Evolutionary conservation across 2,113 vertebrate species (phyloP), one percentile per base, ranked within the genome.

Genomic region (Sander lucioperca): DNA sequence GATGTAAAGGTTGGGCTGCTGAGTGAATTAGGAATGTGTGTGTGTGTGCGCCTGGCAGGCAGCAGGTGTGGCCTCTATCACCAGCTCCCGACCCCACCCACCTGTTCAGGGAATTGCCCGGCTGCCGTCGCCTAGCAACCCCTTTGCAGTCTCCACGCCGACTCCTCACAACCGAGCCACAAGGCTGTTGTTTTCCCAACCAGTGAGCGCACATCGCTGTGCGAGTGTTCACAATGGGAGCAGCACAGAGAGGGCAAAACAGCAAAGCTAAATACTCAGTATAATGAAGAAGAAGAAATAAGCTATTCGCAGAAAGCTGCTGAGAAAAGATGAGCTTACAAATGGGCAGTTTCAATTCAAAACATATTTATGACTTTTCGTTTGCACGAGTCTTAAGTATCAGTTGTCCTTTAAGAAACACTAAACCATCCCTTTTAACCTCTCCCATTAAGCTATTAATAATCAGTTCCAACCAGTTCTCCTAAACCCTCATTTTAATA

Each of bases 1-100:
- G 47, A 67, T 63, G 50, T 39, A 77, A 69, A 74, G 67, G 57
- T 74, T 73, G 54, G 68, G 66, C 82, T 80, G 68, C 80, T 50
- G 69, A 25, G 79, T 65, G 61, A 82, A 64, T 78, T 43, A 59
- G 67, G 74, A 71, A 18, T 74, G 79, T 80, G 51, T 64, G 50
- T 64, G 50, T 59, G 62, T 39, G 50, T 59, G 62, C 30, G 12
- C 13, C 21, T 47, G 76, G 63, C 30, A 27, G 74, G 68, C 77
- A 84, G 88, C 91, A 93, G 91, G 91, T 94, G 94, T 82, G 84
- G 85, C 86, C 71, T 87, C 80, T 63, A 27, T 85, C 85, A 63
- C 70, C 79, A 77, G 75, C 59, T 80, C 63, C 16, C 43, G 2
- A 88, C 87, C 88, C 81, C 82, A 67, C 90, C 92, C 86, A 92